Base-by-base conservation (phyloP, 2,797 vertebrate genomes). In the Naso thynnoides region DNA sequence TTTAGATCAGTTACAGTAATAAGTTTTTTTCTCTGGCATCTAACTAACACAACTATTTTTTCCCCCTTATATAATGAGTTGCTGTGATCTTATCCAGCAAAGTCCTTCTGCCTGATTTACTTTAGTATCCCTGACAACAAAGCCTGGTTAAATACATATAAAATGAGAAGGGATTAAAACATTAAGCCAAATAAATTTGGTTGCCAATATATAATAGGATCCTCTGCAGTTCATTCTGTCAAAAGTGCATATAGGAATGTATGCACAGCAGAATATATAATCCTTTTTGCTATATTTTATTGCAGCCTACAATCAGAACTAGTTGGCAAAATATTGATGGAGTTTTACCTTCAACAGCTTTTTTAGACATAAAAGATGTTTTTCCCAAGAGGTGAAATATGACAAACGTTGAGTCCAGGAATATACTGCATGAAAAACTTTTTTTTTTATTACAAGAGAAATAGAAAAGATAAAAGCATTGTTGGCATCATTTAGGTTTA, bases 381-480 rank as follows among this genome's bases (percentile, higher is more conserved):
- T 31, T 60, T 21, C 23, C 23, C 26, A 63, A 62, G 16, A 66
- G 21, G 23, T 38, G 8, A 44, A 64, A 79, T 11, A 23, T 23
- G 8, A 52, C 19, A 70, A 88, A 70, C 27, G n/a, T 44, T 6
- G 19, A 87, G 27, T 56, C 68, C 33, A 53, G 47, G 29, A 49
- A 54, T n/a, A 50, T 45, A 85, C 53, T 85, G 78, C 77, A 85
- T 91, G 89, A 86, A 93, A 94, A 93, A 85, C 65, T 78, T 90
- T 87, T 78, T 89, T 87, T 85, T 86, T 93, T 93, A 93, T 93
- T 93, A 89, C 88, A 93, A 93, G 87, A 89, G 84, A 88, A 82
- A 90, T 91, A 93, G 82, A 93, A 94, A 94, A 92, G 88, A 92
- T 90, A 92, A 91, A 94, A 92, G 90, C 87, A 91, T 88, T 85